Conservation (phyloP, 2,797 vertebrate genomes). For the Tokudaia tokunoshimensis region DNA sequence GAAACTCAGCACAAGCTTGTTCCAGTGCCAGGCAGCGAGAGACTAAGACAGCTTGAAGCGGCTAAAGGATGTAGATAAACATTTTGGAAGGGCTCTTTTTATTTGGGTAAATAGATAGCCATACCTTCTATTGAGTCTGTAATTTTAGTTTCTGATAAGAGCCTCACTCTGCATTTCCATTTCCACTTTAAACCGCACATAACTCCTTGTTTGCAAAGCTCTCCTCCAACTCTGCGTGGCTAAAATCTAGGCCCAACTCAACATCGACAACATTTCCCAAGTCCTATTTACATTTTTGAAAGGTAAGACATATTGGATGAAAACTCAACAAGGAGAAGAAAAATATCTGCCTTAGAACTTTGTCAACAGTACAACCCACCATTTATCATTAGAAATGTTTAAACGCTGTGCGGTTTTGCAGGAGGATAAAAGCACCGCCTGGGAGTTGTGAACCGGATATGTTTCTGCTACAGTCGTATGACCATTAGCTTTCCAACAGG, state of each 20-base stretch:
- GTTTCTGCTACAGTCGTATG: neutral
- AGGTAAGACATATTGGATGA: conserved; percentile 40
- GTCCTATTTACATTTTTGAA: conserved; percentile 2
- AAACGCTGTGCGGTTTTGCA: conserved; percentile 25
- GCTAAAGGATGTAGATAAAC: neutral
- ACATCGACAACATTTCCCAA: neutral
- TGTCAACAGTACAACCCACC: neutral
- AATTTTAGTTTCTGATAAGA: conserved; percentile 49
- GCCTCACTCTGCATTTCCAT: neutral
- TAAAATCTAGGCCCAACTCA: neutral
- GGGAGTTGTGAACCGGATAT: conserved; percentile 9
- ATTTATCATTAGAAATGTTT: conserved; percentile 2
- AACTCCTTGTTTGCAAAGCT: neutral
- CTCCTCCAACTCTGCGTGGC: neutral
- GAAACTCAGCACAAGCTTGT: neutral
- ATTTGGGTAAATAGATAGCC: conserved; percentile 21
- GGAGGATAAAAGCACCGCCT: neutral
- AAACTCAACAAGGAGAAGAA: neutral
- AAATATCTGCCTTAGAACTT: conserved; percentile 28
- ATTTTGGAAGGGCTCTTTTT: conserved; percentile 18
- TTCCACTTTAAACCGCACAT: neutral
- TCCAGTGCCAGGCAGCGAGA: neutral
- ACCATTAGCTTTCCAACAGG: conserved; percentile 41
- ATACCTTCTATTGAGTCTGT: neutral
- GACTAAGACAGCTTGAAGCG: neutral